Conservation (phyloP, 1,140 invertebrate genomes). For the Euura saliciscinereae region DNA sequence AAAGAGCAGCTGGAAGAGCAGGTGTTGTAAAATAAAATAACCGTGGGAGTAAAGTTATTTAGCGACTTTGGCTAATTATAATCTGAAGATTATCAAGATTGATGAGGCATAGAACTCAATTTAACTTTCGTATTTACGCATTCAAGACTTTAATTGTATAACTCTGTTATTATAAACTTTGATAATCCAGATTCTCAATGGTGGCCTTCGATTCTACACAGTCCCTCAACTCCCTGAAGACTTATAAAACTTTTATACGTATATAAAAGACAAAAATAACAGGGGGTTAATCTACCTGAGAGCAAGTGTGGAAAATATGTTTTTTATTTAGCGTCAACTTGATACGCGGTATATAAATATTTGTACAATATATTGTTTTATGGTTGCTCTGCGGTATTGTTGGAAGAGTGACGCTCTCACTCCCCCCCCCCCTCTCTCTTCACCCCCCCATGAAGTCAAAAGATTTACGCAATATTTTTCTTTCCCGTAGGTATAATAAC, state of each 20-base stretch:
- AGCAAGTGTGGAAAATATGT: neutral
- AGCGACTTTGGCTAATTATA: no score
- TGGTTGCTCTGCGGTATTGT: neutral
- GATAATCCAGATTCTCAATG: neutral
- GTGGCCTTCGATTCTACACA: neutral
- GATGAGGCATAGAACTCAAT: no score
- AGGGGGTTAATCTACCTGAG: neutral
- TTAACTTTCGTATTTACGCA: no score
- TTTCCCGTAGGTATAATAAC: neutral
- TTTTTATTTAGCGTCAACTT: neutral
- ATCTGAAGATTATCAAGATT: no score
- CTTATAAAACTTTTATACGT: neutral
- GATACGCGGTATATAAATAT: neutral
- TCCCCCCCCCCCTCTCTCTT: neutral
- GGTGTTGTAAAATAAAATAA: no score
- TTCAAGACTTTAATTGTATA: no score
- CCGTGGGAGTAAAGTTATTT: no score
- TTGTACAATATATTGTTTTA: conserved; percentile 7
- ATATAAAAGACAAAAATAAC: neutral
- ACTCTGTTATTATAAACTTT: no score
- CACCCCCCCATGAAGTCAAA: neutral
- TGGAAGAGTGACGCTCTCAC: neutral
- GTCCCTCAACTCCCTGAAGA: no score
- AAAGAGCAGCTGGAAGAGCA: no score
- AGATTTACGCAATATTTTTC: neutral